A percentile compares a stretch with the other conserved stretches of the same genome.
These are phyloP conservation scores for Campylomormyrus numenius DNA, from an alignment of 2,113 vertebrate genomes.

Conservation along the genomic window DNA sequence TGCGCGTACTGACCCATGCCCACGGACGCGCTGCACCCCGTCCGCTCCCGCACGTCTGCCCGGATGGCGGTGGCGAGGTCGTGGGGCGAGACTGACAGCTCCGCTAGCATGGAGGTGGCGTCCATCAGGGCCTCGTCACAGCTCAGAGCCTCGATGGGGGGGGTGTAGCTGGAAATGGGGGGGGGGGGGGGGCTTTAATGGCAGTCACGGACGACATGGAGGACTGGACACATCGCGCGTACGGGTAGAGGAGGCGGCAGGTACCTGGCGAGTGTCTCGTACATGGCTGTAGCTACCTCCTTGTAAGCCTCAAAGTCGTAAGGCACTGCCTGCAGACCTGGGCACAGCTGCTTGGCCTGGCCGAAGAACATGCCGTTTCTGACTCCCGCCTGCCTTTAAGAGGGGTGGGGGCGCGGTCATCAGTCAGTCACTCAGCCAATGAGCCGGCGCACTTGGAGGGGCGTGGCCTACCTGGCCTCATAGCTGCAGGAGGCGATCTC, in stretches of 20 bases:
- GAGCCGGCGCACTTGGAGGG: neutral
- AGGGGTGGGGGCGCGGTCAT: conserved; percentile 8
- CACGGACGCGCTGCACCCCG: conserved; percentile 85
- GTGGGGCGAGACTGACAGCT: conserved; percentile 73
- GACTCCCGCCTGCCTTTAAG: conserved; percentile 77
- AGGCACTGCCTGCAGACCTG: conserved; percentile 76
- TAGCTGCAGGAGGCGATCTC: conserved; percentile 98
- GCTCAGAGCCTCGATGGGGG: conserved; percentile 93
- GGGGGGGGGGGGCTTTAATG: neutral
- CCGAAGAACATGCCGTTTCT: conserved; percentile 98
- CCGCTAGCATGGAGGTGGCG: conserved; percentile 75
- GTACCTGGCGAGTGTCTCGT: conserved; percentile 88
- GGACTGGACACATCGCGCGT: neutral
- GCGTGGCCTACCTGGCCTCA: conserved; percentile 76
- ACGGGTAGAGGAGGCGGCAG: neutral
- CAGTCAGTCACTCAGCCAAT: neutral
- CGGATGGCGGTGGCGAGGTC: conserved; percentile 81
- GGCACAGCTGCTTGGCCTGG: conserved; percentile 86
- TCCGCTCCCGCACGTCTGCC: conserved; percentile 79
- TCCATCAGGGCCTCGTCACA: conserved; percentile 94
- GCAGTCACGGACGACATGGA: neutral
- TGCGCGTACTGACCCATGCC: conserved; percentile 77
- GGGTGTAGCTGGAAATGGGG: conserved; percentile 73
- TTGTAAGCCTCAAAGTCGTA: conserved; percentile 94
- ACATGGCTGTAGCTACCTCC: conserved; percentile 81